Base-by-base conservation (phyloP, 1,140 invertebrate species). In the Drosophila ironensis region DNA sequence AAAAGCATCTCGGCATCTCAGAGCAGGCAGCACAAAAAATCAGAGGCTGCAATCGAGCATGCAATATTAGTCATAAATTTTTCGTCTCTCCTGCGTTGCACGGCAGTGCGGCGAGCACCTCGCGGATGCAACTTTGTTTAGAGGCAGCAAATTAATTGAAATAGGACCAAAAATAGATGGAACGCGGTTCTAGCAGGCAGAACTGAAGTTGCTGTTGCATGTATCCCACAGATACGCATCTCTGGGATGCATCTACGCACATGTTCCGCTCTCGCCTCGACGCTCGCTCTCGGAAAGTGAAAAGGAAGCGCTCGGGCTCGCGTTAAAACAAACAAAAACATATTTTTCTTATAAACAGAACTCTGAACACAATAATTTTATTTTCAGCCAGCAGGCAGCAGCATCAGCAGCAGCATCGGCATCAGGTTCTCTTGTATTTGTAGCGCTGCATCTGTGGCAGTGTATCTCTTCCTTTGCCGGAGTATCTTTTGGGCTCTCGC, bases 271-370 rank as follows among this genome's bases (percentile, higher is more conserved):
- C 40, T 12, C 25, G 25, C 25, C 25, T 27, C 25, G 25, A 2
- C 25, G 25, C n/a, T 45, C n/a, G 20, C 9, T n/a, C 12, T 48
- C 37, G 42, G 3, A 24, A 22, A 59, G 25, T 41, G 57, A 46
- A 74, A 86, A 78, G 80, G 80, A 84, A 84, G 74, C 80, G 68
- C 28, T 22, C 41, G 56, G 11, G 17, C 42, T 40, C 60, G 61
- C 75, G 80, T 86, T 86, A 75, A 84, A 86, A 78, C 70, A 86
- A 86, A 86, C 80, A 86, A 86, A 71, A 86, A 86, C 74, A 80
- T 86, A 80, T 80, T 86, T 86, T 86, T 80, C 80, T 86, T 86
- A 86, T 86, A 86, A 86, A 86, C 80, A 86, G 73, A 69, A 54
- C 37, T 44, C 44, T 24, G 47, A 51, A 61, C 63, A 66, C 77